These are phyloP conservation scores for Neogale vison DNA, from an alignment of 2,113 vertebrate species.

Conservation along the genomic window DNA sequence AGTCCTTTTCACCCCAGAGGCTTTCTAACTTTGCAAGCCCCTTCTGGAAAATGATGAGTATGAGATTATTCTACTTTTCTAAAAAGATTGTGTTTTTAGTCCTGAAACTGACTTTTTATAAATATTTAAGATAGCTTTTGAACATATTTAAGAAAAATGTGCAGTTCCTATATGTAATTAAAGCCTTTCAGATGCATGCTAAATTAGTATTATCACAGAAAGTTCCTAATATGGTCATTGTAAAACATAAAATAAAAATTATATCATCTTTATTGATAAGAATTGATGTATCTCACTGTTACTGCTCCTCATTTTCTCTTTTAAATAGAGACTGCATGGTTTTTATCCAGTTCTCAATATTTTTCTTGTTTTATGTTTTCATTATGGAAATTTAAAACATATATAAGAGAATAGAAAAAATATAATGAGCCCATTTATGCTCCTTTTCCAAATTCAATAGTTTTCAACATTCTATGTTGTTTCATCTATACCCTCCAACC, in stretches of 20 bases:
- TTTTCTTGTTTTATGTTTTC: background rate
- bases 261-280: background rate
- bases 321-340: background rate
- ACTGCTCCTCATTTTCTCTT: background rate
- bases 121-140: background rate
- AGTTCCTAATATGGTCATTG: background rate
- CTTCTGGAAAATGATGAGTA: background rate
- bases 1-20: background rate
- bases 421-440: background rate
- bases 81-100: background rate
- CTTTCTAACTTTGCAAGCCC: background rate
- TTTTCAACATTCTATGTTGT: background rate
- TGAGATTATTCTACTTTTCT: background rate
- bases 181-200: background rate
- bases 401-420: background rate
- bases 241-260: conserved; percentile 14
- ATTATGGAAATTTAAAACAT: background rate
- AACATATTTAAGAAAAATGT: conserved; percentile 27
- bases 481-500: background rate
- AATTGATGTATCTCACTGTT: background rate
- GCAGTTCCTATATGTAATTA: background rate
- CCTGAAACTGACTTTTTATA: background rate
- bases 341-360: conserved; percentile 8
- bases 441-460: background rate
- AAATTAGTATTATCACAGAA: background rate